These are phyloP conservation scores for Cheilosia variabilis DNA, from an alignment of 2,888 invertebrate species.

Conservation along the genomic window DNA sequence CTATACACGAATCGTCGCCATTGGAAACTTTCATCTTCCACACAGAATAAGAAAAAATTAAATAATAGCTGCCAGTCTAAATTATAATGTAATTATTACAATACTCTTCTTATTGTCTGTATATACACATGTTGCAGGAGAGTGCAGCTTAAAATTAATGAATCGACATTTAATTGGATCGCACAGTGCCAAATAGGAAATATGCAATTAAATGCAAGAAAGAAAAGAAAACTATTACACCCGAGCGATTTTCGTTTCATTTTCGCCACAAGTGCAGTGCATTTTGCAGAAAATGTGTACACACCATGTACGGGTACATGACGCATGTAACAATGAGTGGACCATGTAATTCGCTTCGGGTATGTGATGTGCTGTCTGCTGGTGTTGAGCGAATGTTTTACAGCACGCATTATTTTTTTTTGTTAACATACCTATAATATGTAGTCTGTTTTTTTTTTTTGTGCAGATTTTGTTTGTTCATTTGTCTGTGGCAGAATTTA, in stretches of 20 bases:
- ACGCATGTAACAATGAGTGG: slow-evolving; percentile 47
- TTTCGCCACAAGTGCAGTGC: slow-evolving; percentile 42
- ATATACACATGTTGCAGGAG: slow-evolving; percentile 10
- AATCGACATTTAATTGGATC: slow-evolving; percentile 34
- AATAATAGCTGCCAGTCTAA: not conserved
- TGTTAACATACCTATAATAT: not conserved
- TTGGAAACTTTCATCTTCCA: slow-evolving; percentile 33
- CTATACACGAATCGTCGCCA: not conserved
- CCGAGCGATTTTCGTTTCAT: slow-evolving; percentile 60
- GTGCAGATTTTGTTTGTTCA: slow-evolving; percentile 9
- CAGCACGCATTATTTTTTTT: slow-evolving; percentile 39
- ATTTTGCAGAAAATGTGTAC: slow-evolving; percentile 18
- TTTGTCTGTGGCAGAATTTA: slow-evolving; percentile 38
- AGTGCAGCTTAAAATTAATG: slow-evolving; percentile 19
- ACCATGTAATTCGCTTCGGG: slow-evolving; percentile 35
- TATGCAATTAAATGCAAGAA: slow-evolving; percentile 31
- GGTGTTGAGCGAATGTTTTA: slow-evolving; percentile 9
- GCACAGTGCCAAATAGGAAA: slow-evolving; percentile 27
- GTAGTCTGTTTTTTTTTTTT: slow-evolving; percentile 12
- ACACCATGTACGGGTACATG: not conserved
- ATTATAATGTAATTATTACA: slow-evolving; percentile 15
- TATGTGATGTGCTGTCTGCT: slow-evolving; percentile 5
- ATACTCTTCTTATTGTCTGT: not conserved
- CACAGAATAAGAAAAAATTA: not conserved
- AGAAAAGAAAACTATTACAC: slow-evolving; percentile 52